A percentile compares a stretch with the other conserved stretches of the same genome.
phyloP scores from a whole-genome alignment of 2,113 vertebrate species.

The Oncorhynchus keta region DNA sequence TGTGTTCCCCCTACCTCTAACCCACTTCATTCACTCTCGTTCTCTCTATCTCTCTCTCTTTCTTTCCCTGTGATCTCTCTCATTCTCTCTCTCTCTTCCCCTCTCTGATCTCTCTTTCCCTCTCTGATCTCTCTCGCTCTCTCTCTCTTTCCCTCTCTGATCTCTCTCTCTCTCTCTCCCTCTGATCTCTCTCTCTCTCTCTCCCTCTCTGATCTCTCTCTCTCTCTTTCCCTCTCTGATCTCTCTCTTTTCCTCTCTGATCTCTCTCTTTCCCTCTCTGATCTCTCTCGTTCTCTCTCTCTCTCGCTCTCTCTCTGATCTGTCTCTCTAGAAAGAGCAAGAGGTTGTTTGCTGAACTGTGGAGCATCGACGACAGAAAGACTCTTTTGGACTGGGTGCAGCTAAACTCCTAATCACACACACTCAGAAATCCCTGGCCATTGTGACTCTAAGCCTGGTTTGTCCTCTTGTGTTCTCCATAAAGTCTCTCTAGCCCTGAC shows the following conservation, averaged over 20 bases:
- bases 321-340: slow-evolving; percentile 63
- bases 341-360: slow-evolving; percentile 67
- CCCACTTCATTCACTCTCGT: too few species aligned
- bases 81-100: too few species aligned
- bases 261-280: not conserved
- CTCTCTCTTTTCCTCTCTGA: too few species aligned
- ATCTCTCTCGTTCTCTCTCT: not conserved
- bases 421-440: not conserved
- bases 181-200: too few species aligned
- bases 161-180: too few species aligned
- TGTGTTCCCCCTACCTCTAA: not conserved
- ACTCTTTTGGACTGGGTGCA: slow-evolving; percentile 67
- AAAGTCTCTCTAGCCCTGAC: not conserved
- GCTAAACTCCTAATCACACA: slow-evolving; percentile 49
- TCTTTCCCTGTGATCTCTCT: too few species aligned
- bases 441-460: not conserved
- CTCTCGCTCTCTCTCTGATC: not conserved
- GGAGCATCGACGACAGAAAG: slow-evolving; percentile 66
- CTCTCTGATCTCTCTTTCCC: too few species aligned
- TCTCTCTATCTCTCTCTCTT: too few species aligned
- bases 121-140: not conserved
- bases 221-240: not conserved
- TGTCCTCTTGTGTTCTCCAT: not conserved
- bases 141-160: not conserved
- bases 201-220: not conserved